Percentiles rank a stretch among this genome's conserved stretches.
Evolutionary conservation across 2,888 invertebrate genomes (phyloP).

Genomic region (Scaptomyza cyrtandrae): DNA sequence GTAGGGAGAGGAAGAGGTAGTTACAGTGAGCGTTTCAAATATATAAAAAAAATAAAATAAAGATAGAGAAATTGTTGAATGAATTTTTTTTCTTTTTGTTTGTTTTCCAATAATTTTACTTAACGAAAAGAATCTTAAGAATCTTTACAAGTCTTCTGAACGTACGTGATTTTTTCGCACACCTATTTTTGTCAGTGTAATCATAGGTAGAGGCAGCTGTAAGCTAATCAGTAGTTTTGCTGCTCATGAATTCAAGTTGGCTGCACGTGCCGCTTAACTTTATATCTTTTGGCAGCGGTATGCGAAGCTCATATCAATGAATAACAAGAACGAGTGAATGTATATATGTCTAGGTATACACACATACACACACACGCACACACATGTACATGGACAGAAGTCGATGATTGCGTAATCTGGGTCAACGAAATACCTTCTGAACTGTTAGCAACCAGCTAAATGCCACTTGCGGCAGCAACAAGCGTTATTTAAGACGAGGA

Average conservation of each 20-base stretch:
- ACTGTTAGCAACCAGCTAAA: conserved; percentile 20
- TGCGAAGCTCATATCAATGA: conserved; percentile 31
- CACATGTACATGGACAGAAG: conserved; percentile 1
- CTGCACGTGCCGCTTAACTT: conserved; percentile 43
- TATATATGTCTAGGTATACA: not conserved
- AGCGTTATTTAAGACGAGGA: conserved; percentile 15
- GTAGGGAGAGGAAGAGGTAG: conserved; percentile 7
- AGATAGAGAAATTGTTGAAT: not conserved
- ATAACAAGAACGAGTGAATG: not conserved
- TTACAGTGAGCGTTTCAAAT: not conserved
- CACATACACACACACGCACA: not conserved
- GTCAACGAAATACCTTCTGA: conserved; percentile 63
- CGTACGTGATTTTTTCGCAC: conserved; percentile 1
- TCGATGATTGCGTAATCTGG: conserved; percentile 73
- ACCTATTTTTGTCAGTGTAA: conserved; percentile 19
- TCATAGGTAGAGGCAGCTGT: conserved; percentile 38
- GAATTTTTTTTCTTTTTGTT: not conserved
- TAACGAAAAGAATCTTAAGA: too few species aligned
- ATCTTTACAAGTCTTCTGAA: not conserved
- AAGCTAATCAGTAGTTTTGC: conserved; percentile 33
- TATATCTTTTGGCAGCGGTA: conserved; percentile 31
- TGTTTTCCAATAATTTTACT: not conserved
- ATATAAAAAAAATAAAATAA: not conserved
- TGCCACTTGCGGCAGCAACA: conserved; percentile 48
- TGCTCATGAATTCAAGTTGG: conserved; percentile 31